phyloP scores from a whole-genome alignment of 2,888 invertebrate species.

The Temnothorax rugatulus region DNA sequence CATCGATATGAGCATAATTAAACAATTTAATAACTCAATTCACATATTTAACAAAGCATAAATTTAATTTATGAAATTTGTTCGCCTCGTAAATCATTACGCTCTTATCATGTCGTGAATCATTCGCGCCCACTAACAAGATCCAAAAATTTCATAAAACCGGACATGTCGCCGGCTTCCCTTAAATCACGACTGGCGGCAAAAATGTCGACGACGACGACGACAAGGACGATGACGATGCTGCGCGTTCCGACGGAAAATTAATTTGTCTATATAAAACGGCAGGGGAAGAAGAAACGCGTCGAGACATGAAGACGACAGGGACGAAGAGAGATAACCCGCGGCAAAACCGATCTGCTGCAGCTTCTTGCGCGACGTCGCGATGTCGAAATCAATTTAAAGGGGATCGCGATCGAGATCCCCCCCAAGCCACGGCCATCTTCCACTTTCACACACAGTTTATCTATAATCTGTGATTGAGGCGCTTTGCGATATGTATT shows the following conservation, averaged over 20 bases:
- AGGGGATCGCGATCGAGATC: slow-evolving; percentile 12
- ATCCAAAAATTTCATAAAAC: slow-evolving; percentile 45
- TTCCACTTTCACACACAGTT: slow-evolving; percentile 7
- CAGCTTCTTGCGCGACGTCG: slow-evolving; percentile 28
- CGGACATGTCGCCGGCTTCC: slow-evolving; percentile 15
- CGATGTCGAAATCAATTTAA: slow-evolving; percentile 52
- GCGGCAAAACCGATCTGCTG: slow-evolving; percentile 39
- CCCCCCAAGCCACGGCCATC: not conserved
- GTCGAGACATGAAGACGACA: slow-evolving; percentile 15
- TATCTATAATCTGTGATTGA: not conserved
- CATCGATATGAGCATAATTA: not conserved
- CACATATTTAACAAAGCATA: slow-evolving; percentile 4
- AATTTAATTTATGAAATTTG: slow-evolving; percentile 19
- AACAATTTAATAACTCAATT: slow-evolving; percentile 33
- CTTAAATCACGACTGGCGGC: slow-evolving; percentile 48
- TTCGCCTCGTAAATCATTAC: not conserved
- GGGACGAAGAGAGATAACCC: slow-evolving; percentile 43
- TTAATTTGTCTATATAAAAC: slow-evolving; percentile 61
- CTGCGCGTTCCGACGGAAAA: slow-evolving; percentile 53
- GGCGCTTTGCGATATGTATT: not conserved
- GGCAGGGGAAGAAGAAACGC: slow-evolving; percentile 35
- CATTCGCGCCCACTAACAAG: slow-evolving; percentile 15
- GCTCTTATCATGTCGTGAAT: slow-evolving; percentile 40
- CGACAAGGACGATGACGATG: slow-evolving; percentile 4
- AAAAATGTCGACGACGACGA: slow-evolving; percentile 1